Percentiles rank a stretch among this genome's conserved stretches.
These are phyloP conservation scores for Pygoscelis antarcticus DNA, from an alignment of 2,113 vertebrate genomes.

Conservation along the genomic window DNA sequence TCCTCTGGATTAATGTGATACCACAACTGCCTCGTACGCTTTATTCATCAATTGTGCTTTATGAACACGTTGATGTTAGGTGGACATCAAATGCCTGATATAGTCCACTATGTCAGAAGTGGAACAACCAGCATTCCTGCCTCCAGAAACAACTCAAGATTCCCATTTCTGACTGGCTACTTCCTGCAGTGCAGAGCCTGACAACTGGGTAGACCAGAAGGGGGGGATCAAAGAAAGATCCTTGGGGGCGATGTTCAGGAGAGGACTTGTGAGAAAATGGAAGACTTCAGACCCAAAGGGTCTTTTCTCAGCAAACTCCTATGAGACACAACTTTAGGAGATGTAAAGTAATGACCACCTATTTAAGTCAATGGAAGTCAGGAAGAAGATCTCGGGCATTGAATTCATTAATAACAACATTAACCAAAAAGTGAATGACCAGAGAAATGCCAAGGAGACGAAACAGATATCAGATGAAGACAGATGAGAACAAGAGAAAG, in stretches of 20 bases:
- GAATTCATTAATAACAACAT: neutral
- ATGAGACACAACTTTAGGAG: neutral
- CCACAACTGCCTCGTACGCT: neutral
- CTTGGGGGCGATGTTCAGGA: neutral
- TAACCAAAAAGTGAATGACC: neutral
- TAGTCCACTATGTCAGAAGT: neutral
- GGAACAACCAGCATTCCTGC: neutral
- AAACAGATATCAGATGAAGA: neutral
- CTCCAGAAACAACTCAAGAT: neutral
- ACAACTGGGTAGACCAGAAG: neutral
- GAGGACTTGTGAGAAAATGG: neutral
- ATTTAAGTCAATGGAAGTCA: neutral
- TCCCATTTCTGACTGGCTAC: neutral
- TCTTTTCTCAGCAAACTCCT: neutral
- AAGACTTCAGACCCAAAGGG: neutral
- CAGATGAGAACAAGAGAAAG: neutral
- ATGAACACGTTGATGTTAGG: neutral
- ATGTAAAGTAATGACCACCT: neutral
- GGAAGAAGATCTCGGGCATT: neutral
- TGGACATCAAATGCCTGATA: neutral
- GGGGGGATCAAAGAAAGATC: neutral
- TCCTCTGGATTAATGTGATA: neutral
- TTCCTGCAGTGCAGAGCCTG: neutral
- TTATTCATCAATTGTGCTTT: neutral
- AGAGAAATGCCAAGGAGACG: neutral